These are phyloP conservation scores for Zygothrica quintamaculata DNA, from an alignment of 2,888 invertebrate species.

Conservation along the genomic window DNA sequence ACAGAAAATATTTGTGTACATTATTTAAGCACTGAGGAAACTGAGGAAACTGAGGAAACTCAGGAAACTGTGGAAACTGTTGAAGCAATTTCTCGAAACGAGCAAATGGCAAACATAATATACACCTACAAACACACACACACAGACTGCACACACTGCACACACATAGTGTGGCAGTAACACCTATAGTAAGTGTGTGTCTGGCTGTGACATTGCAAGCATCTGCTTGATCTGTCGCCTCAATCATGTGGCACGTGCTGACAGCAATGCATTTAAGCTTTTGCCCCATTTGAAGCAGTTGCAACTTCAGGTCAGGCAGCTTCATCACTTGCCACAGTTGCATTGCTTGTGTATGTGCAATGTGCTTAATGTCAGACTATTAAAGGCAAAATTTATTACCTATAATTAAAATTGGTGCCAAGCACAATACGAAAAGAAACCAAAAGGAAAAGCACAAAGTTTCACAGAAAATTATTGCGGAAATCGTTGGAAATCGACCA, in stretches of 20 bases:
- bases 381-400: constrained; percentile 71
- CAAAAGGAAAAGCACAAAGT: constrained; percentile 12
- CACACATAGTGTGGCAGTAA: no score
- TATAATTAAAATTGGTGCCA: constrained; percentile 63
- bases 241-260: constrained; percentile 29
- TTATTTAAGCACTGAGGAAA: constrained; percentile 25
- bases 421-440: constrained; percentile 9
- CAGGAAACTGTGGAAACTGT: no score
- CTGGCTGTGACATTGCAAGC: background rate
- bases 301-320: no score
- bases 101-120: constrained; percentile 6
- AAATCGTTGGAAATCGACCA: constrained; percentile 70
- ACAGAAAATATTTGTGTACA: constrained; percentile 6
- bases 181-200: background rate
- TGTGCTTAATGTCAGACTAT: constrained; percentile 54
- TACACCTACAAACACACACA: background rate
- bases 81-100: constrained; percentile 11
- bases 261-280: constrained; percentile 22
- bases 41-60: no score
- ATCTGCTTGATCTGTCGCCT: constrained; percentile 18
- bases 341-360: constrained; percentile 3
- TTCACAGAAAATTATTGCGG: constrained; percentile 39
- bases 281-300: constrained; percentile 9
- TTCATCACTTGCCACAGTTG: no score
- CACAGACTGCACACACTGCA: background rate